Percentiles rank a stretch among this genome's conserved stretches.
Conservation (phyloP, 2,797 vertebrate species). For the Coregonus ussuriensis region DNA sequence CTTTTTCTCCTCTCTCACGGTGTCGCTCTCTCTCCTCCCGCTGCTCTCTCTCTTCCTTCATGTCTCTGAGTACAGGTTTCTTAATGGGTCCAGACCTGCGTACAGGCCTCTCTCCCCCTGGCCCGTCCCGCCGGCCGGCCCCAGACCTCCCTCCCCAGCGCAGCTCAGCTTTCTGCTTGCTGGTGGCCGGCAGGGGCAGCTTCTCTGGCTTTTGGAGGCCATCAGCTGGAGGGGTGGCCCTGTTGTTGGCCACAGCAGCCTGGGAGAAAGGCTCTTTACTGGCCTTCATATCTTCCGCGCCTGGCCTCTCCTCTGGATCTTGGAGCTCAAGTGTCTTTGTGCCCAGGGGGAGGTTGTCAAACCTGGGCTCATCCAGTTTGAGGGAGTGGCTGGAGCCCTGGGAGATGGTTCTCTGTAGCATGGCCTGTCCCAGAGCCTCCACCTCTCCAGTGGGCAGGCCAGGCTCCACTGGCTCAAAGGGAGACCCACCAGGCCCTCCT, state of each 20-base stretch:
- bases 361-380: slow-evolving; percentile 88
- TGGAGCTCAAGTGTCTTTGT: slow-evolving; percentile 82
- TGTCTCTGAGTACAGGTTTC: slow-evolving; percentile 95
- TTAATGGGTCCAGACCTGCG: slow-evolving; percentile 97
- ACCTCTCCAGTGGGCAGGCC: slow-evolving; percentile 79
- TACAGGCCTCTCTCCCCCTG: slow-evolving; percentile 84
- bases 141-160: slow-evolving; percentile 92
- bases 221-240: slow-evolving; percentile 78
- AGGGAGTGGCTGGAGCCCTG: slow-evolving; percentile 87
- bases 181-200: slow-evolving; percentile 70
- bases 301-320: slow-evolving; percentile 79
- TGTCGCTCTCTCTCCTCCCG: slow-evolving; percentile 90
- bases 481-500: slow-evolving; percentile 61
- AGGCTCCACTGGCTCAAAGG: slow-evolving; percentile 80
- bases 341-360: slow-evolving; percentile 73
- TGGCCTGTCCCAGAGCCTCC: slow-evolving; percentile 75
- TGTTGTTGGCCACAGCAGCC: slow-evolving; percentile 69
- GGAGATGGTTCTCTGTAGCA: slow-evolving; percentile 87
- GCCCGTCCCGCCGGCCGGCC: slow-evolving; percentile 84
- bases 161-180: slow-evolving; percentile 91
- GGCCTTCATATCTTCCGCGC: slow-evolving; percentile 68
- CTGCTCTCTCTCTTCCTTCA: slow-evolving; percentile 97
- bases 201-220: slow-evolving; percentile 89
- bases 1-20: slow-evolving; percentile 80
- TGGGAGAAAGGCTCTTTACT: slow-evolving; percentile 78